Evolutionary conservation across 2,113 vertebrate genomes (phyloP).

Genomic region (Labeo catla): DNA sequence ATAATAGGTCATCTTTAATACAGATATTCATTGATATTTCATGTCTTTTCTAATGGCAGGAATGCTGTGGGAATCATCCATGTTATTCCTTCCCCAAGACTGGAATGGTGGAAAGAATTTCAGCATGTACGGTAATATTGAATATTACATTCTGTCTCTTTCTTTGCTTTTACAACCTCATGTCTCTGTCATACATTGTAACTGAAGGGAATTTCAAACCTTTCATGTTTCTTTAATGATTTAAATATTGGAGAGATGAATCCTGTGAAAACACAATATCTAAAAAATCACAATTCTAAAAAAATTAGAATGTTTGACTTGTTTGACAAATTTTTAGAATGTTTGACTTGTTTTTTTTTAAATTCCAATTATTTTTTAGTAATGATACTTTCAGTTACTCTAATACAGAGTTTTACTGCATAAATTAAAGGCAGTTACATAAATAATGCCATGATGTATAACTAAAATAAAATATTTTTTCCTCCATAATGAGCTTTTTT

Average conservation of each 20-base stretch:
- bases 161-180: not conserved
- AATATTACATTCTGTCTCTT: not conserved
- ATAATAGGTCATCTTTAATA: no score
- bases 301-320: no score
- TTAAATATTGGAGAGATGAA: not conserved
- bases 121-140: constrained; percentile 13
- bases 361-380: no score
- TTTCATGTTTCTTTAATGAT: not conserved
- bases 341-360: no score
- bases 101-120: constrained; percentile 52
- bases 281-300: no score
- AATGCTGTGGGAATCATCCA: not conserved
- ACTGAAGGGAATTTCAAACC: not conserved
- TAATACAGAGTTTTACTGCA: no score
- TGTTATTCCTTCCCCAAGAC: constrained; percentile 40
- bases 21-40: not conserved
- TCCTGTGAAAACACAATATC: not conserved
- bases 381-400: no score
- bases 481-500: no score
- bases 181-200: not conserved
- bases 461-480: no score
- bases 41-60: constrained; percentile 32
- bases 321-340: no score
- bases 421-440: no score
- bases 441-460: no score